phyloP scores from a whole-genome alignment of 2,888 invertebrate species.

The Habroteleia sp. region DNA sequence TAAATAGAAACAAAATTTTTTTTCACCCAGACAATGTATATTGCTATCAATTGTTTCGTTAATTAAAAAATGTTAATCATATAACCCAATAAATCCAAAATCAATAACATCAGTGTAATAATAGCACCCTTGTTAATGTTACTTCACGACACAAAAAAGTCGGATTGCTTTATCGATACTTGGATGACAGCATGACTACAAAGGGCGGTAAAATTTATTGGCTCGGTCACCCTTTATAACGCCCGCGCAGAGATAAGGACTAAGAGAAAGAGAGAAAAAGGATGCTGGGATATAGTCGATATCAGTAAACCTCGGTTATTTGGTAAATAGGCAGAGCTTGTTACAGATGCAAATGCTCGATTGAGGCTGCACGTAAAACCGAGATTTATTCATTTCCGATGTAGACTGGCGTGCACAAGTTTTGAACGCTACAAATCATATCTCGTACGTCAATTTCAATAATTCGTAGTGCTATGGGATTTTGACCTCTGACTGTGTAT shows the following conservation, averaged over 20 bases:
- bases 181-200: conserved; percentile 59
- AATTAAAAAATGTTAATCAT: too few species aligned
- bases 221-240: conserved; percentile 58
- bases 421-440: conserved; percentile 35
- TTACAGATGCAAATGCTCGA: conserved; percentile 53
- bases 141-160: conserved; percentile 43
- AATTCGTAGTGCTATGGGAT: conserved; percentile 22
- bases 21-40: too few species aligned
- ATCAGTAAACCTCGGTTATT: conserved; percentile 56
- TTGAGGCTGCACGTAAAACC: conserved; percentile 43
- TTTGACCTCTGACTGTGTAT: conserved; percentile 10
- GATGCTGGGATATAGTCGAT: conserved; percentile 40
- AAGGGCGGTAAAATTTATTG: conserved; percentile 62
- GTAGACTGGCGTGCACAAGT: conserved; percentile 25
- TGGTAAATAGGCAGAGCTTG: conserved; percentile 52
- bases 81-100: conserved; percentile 41
- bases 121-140: conserved; percentile 44
- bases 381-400: conserved; percentile 64
- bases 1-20: too few species aligned
- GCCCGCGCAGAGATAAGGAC: conserved; percentile 51
- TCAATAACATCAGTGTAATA: conserved; percentile 49
- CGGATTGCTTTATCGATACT: conserved; percentile 57
- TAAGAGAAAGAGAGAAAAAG: conserved; percentile 21
- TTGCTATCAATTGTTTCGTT: too few species aligned
- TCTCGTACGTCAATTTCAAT: conserved; percentile 37